These are phyloP conservation scores for Scelioninae gen. 1 DNA, from an alignment of 2,888 invertebrate genomes.

Conservation along the genomic window DNA sequence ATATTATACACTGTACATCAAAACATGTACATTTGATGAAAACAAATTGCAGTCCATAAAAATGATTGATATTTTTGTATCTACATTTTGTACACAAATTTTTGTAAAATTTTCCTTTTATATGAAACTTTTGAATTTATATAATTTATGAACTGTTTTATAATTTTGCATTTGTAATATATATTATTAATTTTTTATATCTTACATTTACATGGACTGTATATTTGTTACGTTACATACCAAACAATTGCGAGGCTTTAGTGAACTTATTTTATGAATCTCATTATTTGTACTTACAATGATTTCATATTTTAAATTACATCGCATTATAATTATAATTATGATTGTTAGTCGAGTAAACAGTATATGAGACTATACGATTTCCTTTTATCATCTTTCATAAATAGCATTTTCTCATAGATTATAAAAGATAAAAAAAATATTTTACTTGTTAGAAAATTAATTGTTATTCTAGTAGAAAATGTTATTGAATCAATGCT, in stretches of 20 bases:
- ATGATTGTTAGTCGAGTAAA: slow-evolving; percentile 30
- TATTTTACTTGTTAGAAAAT: slow-evolving; percentile 44
- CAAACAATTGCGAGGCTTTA: slow-evolving; percentile 62
- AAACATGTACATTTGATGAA: slow-evolving; percentile 16
- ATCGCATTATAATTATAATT: slow-evolving; percentile 33
- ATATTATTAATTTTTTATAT: not conserved
- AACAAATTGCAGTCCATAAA: slow-evolving; percentile 38
- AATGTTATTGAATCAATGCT: slow-evolving; percentile 28
- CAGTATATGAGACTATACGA: slow-evolving; percentile 27
- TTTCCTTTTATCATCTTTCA: slow-evolving; percentile 10
- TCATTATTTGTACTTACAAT: slow-evolving; percentile 57
- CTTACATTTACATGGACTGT: slow-evolving; percentile 36
- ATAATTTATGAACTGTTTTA: slow-evolving; percentile 2
- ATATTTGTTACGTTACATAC: slow-evolving; percentile 44
- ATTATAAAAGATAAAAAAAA: slow-evolving; percentile 9
- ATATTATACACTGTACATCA: slow-evolving; percentile 23
- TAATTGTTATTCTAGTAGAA: slow-evolving; percentile 31
- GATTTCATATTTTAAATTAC: slow-evolving; percentile 44
- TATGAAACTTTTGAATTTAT: not conserved
- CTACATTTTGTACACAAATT: not conserved
- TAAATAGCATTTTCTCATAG: slow-evolving; percentile 17
- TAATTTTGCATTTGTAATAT: not conserved
- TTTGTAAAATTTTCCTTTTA: slow-evolving; percentile 10
- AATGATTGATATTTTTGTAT: slow-evolving; percentile 3
- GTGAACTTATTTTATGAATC: slow-evolving; percentile 51